Conservation (phyloP, 1,140 invertebrate species). For the Drosophila guanche region DNA sequence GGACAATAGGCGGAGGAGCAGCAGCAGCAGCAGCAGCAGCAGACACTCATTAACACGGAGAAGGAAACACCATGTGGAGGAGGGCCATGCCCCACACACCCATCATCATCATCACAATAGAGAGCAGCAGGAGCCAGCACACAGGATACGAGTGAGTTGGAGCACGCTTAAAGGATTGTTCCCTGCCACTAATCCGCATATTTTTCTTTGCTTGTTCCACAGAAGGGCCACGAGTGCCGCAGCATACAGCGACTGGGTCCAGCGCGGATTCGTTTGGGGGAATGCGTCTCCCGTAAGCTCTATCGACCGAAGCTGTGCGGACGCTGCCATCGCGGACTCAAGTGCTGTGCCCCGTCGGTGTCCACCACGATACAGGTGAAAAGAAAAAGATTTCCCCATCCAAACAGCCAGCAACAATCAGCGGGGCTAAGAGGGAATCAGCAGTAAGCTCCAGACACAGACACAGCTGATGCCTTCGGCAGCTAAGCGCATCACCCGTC, state of each 20-base stretch:
- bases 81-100: not conserved
- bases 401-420: conserved; percentile 7
- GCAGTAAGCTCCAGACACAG: not conserved
- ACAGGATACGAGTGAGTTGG: conserved; percentile 80
- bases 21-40: conserved; percentile 8
- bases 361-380: conserved; percentile 86
- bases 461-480: conserved; percentile 13
- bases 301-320: conserved; percentile 88
- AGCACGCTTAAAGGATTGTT: not conserved
- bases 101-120: conserved; percentile 47
- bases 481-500: not conserved
- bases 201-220: conserved; percentile 29
- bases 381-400: not conserved
- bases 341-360: conserved; percentile 86
- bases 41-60: conserved; percentile 39
- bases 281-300: conserved; percentile 86
- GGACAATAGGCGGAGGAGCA: conserved; percentile 58
- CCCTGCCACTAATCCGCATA: not conserved
- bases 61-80: conserved; percentile 32
- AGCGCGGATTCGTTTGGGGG: conserved; percentile 85
- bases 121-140: conserved; percentile 54
- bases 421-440: conserved; percentile 32
- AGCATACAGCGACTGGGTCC: conserved; percentile 86
- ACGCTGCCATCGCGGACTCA: conserved; percentile 84
- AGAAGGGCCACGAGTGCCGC: conserved; percentile 88